Percentiles rank a stretch among this genome's conserved stretches.
These are phyloP conservation scores for Ctenomys sociabilis DNA, from an alignment of 2,113 vertebrate species.

Conservation along the genomic window DNA sequence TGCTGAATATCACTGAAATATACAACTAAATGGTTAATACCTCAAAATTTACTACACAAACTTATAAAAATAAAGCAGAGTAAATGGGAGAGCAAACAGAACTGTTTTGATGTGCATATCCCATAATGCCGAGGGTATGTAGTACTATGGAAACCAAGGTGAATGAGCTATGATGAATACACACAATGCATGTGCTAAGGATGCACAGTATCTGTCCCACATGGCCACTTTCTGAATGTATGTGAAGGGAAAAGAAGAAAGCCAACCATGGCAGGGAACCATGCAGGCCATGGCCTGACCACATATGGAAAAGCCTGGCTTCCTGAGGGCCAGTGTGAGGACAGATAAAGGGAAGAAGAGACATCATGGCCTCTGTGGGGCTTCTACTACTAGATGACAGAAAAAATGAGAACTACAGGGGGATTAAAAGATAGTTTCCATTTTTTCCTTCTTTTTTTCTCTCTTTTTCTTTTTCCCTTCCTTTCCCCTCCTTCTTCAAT, in stretches of 20 bases:
- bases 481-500: too few relatives aligned
- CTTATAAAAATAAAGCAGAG: neutral
- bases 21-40: too few relatives aligned
- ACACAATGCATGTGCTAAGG: neutral
- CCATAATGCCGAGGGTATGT: neutral
- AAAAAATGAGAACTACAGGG: neutral
- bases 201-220: rapidly evolving
- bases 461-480: too few relatives aligned
- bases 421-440: too few relatives aligned
- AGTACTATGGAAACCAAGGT: neutral
- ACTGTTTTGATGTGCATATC: rapidly evolving
- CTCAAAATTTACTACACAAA: neutral
- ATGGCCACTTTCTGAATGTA: neutral
- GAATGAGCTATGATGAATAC: rapidly evolving
- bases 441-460: too few relatives aligned
- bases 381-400: neutral
- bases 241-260: neutral
- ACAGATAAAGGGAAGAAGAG: neutral
- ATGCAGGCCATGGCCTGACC: rapidly evolving
- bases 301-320: rapidly evolving
- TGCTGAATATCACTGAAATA: neutral
- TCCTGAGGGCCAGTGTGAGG: neutral
- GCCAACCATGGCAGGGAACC: rapidly evolving
- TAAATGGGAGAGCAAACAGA: neutral
- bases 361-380: neutral